Evolutionary conservation across 2,888 invertebrate genomes (phyloP).

Genomic region (Leucozona laternaria): DNA sequence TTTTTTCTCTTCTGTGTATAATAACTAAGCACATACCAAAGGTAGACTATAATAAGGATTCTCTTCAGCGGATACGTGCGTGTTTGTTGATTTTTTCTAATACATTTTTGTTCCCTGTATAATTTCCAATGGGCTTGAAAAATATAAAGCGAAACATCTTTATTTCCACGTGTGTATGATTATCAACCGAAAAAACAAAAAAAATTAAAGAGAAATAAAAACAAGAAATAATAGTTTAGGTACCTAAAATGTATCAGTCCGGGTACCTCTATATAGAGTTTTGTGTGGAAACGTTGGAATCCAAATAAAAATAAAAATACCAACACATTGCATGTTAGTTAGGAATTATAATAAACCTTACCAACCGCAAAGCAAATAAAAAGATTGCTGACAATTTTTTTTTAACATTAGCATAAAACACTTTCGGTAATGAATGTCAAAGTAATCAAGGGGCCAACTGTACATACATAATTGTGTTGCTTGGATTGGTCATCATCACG

Average conservation of each 20-base stretch:
- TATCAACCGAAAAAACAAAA: neutral
- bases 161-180: constrained; percentile 20
- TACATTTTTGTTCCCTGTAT: constrained; percentile 36
- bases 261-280: neutral
- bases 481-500: constrained; percentile 1
- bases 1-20: neutral
- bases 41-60: neutral
- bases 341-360: constrained; percentile 16
- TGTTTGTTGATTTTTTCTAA: constrained; percentile 60
- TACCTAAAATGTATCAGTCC: constrained; percentile 7
- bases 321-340: constrained; percentile 9
- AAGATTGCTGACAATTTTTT: constrained; percentile 2
- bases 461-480: neutral
- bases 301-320: neutral
- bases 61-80: constrained; percentile 18
- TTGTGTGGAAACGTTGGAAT: neutral
- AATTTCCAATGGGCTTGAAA: constrained; percentile 15
- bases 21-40: neutral
- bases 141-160: constrained; percentile 34
- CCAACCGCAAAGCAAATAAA: neutral
- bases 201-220: neutral
- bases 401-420: constrained; percentile 30
- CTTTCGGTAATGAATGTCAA: constrained; percentile 35
- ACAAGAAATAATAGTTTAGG: neutral
- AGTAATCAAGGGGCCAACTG: constrained; percentile 16